These are phyloP conservation scores for Hydroisotoma schaefferi DNA, from an alignment of 2,888 invertebrate genomes.

Conservation along the genomic window DNA sequence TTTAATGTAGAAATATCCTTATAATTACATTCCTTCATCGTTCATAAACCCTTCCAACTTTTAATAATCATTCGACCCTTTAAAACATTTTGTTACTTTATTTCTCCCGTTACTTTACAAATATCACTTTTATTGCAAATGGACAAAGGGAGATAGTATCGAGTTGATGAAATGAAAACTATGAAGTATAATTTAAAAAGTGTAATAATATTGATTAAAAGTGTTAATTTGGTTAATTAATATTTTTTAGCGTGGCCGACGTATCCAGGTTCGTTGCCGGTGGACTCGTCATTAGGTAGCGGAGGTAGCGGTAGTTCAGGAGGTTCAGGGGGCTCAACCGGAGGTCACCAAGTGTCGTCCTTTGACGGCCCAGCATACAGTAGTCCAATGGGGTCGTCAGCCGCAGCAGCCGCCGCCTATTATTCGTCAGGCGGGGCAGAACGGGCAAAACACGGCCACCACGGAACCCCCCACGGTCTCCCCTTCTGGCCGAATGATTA, in stretches of 20 bases:
- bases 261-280: slow-evolving; percentile 43
- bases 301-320: slow-evolving; percentile 33
- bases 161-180: too few relatives aligned
- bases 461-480: slow-evolving; percentile 29
- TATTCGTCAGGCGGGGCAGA: slow-evolving; percentile 33
- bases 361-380: slow-evolving; percentile 42
- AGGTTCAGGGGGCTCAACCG: slow-evolving; percentile 27
- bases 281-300: slow-evolving; percentile 32
- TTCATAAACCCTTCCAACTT: too few relatives aligned
- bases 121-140: too few relatives aligned
- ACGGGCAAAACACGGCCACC: slow-evolving; percentile 41
- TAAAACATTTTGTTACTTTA: too few relatives aligned
- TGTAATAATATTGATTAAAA: neutral
- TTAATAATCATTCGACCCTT: too few relatives aligned
- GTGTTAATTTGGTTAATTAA: neutral
- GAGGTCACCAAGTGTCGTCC: slow-evolving; percentile 39
- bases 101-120: too few relatives aligned
- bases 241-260: slow-evolving; percentile 41
- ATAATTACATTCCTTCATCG: too few relatives aligned
- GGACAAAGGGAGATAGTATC: too few relatives aligned
- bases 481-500: slow-evolving; percentile 45
- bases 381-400: slow-evolving; percentile 38
- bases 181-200: too few relatives aligned
- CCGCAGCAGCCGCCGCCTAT: slow-evolving; percentile 42
- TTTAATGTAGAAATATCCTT: too few relatives aligned